These are phyloP conservation scores for Haemorhous mexicanus DNA, from an alignment of 2,113 vertebrate species.

Conservation along the genomic window DNA sequence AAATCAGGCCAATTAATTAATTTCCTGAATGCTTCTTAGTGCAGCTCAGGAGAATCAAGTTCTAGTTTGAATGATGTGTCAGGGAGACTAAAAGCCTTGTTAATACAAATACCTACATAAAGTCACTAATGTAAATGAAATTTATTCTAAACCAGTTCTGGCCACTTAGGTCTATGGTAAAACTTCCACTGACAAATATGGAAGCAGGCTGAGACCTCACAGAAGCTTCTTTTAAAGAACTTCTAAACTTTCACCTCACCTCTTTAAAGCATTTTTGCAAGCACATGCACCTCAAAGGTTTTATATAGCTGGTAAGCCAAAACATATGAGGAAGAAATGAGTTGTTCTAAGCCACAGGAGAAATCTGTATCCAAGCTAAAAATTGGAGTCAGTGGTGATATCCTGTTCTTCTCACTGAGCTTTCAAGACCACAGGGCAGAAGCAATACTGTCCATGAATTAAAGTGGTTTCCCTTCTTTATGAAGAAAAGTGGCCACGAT, in stretches of 20 bases:
- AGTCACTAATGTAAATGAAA: not conserved
- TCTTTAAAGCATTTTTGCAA: not conserved
- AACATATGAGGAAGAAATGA: slow-evolving; percentile 1
- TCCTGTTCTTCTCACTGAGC: not conserved
- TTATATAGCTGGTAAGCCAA: not conserved
- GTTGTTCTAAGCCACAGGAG: not conserved
- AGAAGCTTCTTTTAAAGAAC: not conserved
- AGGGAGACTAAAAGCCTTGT: not conserved
- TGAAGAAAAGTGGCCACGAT: not conserved
- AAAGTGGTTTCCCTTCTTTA: not conserved
- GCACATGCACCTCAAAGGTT: not conserved
- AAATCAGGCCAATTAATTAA: not conserved
- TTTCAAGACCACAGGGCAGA: not conserved
- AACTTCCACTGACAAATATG: not conserved
- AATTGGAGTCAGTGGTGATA: not conserved
- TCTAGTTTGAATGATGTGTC: not conserved
- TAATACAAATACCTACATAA: not conserved
- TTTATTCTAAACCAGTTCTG: not conserved
- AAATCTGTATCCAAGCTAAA: not conserved
- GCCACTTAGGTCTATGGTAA: not conserved
- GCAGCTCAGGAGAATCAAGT: not conserved
- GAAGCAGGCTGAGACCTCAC: not conserved
- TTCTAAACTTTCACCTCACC: not conserved
- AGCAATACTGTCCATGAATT: not conserved
- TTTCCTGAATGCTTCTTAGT: not conserved